Evolutionary conservation across 23 tunicate species (phyloP).

Genomic region (Trididemnum clinides): DNA sequence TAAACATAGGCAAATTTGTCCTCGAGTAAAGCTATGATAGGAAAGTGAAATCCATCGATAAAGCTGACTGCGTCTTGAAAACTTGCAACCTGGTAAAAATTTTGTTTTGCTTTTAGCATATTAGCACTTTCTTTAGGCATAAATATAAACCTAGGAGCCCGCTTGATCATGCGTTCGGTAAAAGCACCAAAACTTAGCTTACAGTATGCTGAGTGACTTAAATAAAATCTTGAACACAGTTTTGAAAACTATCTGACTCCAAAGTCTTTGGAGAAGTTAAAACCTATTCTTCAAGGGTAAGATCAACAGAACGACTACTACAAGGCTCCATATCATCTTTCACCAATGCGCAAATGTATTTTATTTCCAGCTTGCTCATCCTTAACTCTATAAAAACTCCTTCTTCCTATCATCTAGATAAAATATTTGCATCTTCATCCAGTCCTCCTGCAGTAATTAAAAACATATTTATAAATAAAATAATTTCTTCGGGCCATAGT

Average conservation of each 20-base stretch:
- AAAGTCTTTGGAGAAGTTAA: neutral
- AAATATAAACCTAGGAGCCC: neutral
- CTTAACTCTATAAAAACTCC: no score
- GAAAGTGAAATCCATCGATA: slow-evolving; percentile 24
- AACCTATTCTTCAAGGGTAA: neutral
- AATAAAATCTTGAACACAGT: neutral
- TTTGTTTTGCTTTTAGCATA: neutral
- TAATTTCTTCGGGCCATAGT: no score
- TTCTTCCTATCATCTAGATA: no score
- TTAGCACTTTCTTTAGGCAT: neutral
- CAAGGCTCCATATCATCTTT: neutral
- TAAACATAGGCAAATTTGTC: slow-evolving; percentile 38
- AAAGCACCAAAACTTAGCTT: neutral
- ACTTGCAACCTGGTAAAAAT: neutral
- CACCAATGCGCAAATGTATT: neutral
- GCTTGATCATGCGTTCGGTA: neutral
- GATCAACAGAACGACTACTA: neutral
- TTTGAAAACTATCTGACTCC: neutral
- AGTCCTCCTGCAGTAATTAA: no score
- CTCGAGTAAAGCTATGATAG: slow-evolving; percentile 24
- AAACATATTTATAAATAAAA: no score
- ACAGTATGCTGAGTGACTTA: no score
- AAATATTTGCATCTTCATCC: no score
- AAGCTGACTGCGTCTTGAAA: neutral
- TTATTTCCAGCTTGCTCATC: no score